Conservation (phyloP, 2,113 vertebrate genomes). For the Octodon degus region DNA sequence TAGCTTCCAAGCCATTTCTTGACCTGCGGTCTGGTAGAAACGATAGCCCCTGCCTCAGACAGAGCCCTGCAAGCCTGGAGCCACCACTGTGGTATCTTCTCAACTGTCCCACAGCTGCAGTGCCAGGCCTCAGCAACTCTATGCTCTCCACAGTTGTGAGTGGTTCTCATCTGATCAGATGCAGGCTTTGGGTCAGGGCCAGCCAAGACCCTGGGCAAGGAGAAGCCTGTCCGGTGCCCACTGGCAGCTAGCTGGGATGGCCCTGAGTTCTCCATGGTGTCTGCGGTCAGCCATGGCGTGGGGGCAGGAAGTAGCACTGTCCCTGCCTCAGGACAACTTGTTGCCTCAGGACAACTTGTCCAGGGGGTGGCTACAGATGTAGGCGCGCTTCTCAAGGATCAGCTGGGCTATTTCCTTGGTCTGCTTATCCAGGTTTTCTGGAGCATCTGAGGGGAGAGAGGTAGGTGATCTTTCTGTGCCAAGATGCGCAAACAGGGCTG, state of each 20-base stretch:
- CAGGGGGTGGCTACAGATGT: constrained; percentile 94
- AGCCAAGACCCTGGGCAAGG: no score
- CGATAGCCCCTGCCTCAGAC: rapidly evolving
- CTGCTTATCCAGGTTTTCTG: constrained; percentile 93
- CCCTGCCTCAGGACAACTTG: constrained; percentile 87
- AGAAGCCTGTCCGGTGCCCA: neutral
- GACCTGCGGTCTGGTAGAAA: neutral
- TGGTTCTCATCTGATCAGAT: neutral
- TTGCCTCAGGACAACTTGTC: constrained; percentile 92
- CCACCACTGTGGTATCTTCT: neutral
- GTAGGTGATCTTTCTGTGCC: neutral
- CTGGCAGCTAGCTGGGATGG: neutral
- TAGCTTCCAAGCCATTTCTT: neutral
- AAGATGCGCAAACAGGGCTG: neutral
- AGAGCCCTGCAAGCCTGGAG: neutral
- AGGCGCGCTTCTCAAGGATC: constrained; percentile 91
- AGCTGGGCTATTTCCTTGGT: constrained; percentile 94
- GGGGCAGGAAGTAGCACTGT: neutral
- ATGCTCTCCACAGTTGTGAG: no score
- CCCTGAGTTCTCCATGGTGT: neutral
- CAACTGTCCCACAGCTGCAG: no score
- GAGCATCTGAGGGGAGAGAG: constrained; percentile 85
- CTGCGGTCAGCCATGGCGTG: neutral
- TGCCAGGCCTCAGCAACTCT: neutral
- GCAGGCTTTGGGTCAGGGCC: neutral